Conservation (phyloP, 2,797 vertebrate genomes). For the Rhinatrema bivittatum region DNA sequence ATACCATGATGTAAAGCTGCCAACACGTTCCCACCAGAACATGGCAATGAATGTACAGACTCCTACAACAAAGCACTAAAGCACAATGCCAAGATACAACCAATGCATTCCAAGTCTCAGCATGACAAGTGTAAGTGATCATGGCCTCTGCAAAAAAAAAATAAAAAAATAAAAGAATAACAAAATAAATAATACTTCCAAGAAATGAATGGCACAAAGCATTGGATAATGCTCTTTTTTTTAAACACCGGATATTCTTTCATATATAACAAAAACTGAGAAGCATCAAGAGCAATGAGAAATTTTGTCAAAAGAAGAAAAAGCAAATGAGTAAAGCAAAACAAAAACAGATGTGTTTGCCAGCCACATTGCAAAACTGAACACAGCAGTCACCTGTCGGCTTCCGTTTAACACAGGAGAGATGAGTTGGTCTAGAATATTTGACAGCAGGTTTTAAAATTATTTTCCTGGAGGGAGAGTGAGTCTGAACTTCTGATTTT, state of each 20-base stretch:
- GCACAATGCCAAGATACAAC: slow-evolving; percentile 58
- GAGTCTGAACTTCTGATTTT: slow-evolving; percentile 88
- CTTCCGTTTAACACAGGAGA: slow-evolving; percentile 93
- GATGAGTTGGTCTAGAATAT: slow-evolving; percentile 87
- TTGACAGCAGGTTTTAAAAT: slow-evolving; percentile 85
- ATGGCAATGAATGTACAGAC: slow-evolving; percentile 44
- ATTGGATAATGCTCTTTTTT: slow-evolving; percentile 39
- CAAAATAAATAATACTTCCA: slow-evolving; percentile 40
- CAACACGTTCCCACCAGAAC: slow-evolving; percentile 58
- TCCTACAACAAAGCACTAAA: slow-evolving; percentile 54
- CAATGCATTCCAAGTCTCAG: slow-evolving; percentile 55
- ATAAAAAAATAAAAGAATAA: slow-evolving; percentile 28
- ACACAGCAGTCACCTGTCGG: slow-evolving; percentile 84
- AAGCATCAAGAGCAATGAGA: slow-evolving; percentile 53
- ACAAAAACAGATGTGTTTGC: slow-evolving; percentile 52
- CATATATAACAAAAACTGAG: slow-evolving; percentile 28
- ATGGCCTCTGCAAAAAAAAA: slow-evolving; percentile 50
- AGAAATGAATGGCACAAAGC: slow-evolving; percentile 37
- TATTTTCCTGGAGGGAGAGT: slow-evolving; percentile 91
- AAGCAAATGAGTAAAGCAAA: slow-evolving; percentile 28
- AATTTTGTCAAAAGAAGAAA: too few species aligned
- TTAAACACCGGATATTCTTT: slow-evolving; percentile 44
- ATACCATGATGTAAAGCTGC: slow-evolving; percentile 54
- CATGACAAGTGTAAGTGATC: slow-evolving; percentile 59
- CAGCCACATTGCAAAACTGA: slow-evolving; percentile 73